Percentiles rank a stretch among this genome's conserved stretches.
Evolutionary conservation across 1,140 invertebrate genomes (phyloP).

Genomic region (Platyscapa corneri): DNA sequence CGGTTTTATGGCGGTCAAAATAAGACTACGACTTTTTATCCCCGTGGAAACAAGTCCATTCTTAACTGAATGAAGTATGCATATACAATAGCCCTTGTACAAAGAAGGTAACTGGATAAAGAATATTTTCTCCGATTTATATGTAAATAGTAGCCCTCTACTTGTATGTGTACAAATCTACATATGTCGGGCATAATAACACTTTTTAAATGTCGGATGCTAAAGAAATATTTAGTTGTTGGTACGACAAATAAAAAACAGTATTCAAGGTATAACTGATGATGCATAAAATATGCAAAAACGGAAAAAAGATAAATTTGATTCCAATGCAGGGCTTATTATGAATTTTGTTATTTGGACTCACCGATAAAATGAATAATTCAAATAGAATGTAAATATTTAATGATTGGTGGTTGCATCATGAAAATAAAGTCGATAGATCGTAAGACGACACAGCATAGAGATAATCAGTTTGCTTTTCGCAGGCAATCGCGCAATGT

Average conservation of each 20-base stretch:
- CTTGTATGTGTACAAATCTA: not conserved
- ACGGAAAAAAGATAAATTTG: not conserved
- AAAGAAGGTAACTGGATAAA: not conserved
- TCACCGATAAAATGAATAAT: slow-evolving; percentile 9
- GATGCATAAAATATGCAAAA: slow-evolving; percentile 17
- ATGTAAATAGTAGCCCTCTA: slow-evolving; percentile 21
- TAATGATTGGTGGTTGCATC: slow-evolving; percentile 34
- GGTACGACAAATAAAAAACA: slow-evolving; percentile 33
- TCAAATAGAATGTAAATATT: slow-evolving; percentile 34
- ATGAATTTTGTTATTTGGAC: not conserved
- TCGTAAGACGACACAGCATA: not conserved
- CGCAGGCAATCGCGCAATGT: not conserved
- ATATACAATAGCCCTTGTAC: not conserved
- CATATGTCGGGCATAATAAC: not conserved
- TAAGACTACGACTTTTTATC: slow-evolving; percentile 21
- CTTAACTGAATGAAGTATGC: not conserved
- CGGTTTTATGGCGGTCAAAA: slow-evolving; percentile 34
- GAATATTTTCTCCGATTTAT: slow-evolving; percentile 6
- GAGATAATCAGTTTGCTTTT: not conserved
- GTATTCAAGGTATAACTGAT: slow-evolving; percentile 31
- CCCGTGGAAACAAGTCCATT: not conserved
- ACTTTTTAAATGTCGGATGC: slow-evolving; percentile 19
- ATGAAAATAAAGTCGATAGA: not conserved
- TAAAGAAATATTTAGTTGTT: slow-evolving; percentile 7
- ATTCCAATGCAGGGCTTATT: slow-evolving; percentile 17